A percentile compares a stretch with the other conserved stretches of the same genome.
phyloP scores from a whole-genome alignment of 1,140 invertebrate genomes.

The Tetramorium parvispinum region DNA sequence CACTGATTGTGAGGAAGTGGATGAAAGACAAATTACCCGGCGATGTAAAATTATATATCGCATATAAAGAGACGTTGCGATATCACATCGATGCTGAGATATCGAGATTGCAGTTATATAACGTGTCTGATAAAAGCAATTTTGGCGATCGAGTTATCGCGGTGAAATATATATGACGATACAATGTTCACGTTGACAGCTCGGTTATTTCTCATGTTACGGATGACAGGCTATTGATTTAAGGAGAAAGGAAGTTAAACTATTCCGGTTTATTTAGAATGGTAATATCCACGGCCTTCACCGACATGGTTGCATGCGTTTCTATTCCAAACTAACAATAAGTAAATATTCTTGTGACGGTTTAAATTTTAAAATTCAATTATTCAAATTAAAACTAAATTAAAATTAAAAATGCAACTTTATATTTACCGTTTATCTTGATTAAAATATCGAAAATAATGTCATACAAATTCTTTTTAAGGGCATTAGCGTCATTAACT shows the following conservation, averaged over 20 bases:
- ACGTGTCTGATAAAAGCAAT: neutral
- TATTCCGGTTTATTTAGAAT: conserved; percentile 15
- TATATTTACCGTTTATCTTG: neutral
- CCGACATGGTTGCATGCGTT: neutral
- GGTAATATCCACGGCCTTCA: conserved; percentile 30
- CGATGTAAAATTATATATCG: neutral
- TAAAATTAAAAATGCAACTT: no score
- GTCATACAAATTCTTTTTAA: neutral
- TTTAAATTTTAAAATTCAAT: neutral
- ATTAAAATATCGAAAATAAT: neutral
- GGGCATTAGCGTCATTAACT: neutral
- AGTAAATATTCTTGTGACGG: conserved; percentile 11
- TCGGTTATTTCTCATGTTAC: neutral
- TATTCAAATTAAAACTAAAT: conserved; percentile 17
- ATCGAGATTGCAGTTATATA: conserved; percentile 7
- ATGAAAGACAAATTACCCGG: neutral
- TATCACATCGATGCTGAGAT: neutral
- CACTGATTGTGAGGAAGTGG: neutral
- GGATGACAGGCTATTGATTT: neutral
- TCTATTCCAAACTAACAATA: neutral
- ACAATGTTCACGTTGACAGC: neutral
- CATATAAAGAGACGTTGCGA: neutral
- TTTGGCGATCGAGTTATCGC: neutral
- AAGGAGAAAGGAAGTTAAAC: conserved; percentile 39
- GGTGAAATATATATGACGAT: neutral